These are phyloP conservation scores for Eupithecia inturbata DNA, from an alignment of 2,888 invertebrate genomes.

Conservation along the genomic window DNA sequence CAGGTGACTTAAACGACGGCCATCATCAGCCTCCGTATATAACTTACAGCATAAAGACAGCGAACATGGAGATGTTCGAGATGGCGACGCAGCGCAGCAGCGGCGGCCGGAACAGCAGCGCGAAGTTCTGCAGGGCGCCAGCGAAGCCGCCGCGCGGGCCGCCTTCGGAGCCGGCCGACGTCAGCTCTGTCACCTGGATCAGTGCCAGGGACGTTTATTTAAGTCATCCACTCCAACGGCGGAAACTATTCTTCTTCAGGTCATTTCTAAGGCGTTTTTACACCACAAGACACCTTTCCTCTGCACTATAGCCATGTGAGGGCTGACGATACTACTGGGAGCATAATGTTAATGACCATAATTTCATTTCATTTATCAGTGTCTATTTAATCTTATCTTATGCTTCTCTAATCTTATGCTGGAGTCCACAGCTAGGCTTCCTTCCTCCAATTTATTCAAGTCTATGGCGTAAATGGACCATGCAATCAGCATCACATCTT, in stretches of 20 bases:
- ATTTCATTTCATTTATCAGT: too few relatives aligned
- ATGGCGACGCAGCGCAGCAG: constrained; percentile 71
- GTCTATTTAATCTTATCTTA: too few relatives aligned
- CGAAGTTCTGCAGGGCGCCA: constrained; percentile 68
- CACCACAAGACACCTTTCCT: neutral
- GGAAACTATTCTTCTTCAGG: neutral
- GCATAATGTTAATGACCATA: too few relatives aligned
- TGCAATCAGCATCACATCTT: too few relatives aligned
- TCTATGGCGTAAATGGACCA: too few relatives aligned
- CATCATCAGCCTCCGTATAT: neutral
- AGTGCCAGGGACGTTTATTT: neutral
- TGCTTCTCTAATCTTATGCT: too few relatives aligned
- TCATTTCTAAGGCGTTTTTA: neutral
- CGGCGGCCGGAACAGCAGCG: constrained; percentile 68
- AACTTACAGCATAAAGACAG: constrained; percentile 79
- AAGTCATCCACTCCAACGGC: neutral
- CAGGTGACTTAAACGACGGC: neutral
- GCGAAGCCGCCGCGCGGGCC: constrained; percentile 62
- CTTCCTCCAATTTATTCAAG: too few relatives aligned
- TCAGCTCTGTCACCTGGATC: constrained; percentile 66
- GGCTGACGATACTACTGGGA: neutral
- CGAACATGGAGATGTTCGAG: constrained; percentile 76
- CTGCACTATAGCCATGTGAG: neutral
- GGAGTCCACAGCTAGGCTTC: too few relatives aligned
- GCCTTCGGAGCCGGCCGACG: constrained; percentile 52